These are phyloP conservation scores for Agrilus biguttatus DNA, from an alignment of 2,888 invertebrate species.

Conservation along the genomic window DNA sequence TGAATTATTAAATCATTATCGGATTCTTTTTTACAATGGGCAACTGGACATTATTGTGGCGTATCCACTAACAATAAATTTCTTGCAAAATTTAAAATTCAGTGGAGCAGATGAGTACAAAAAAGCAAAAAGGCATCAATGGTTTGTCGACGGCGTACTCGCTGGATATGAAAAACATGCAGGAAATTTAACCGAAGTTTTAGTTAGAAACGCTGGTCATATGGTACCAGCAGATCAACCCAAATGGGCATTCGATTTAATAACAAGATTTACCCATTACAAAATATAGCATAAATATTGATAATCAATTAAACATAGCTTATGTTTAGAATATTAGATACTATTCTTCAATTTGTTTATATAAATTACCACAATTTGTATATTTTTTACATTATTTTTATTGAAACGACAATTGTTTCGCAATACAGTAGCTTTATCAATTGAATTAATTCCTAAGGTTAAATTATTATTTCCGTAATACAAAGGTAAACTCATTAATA, in stretches of 20 bases:
- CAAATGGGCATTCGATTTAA: conserved; percentile 54
- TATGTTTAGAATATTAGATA: no score
- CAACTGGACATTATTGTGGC: conserved; percentile 81
- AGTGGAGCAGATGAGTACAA: conserved; percentile 47
- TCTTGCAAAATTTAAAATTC: conserved; percentile 54
- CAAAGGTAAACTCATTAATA: no score
- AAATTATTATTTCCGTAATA: no score
- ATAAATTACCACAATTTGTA: no score
- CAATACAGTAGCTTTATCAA: no score
- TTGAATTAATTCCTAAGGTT: no score
- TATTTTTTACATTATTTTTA: no score
- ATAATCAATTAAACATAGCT: no score
- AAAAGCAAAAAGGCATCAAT: conserved; percentile 44
- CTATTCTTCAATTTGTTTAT: no score
- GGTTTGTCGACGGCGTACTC: conserved; percentile 49
- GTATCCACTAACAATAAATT: conserved; percentile 66
- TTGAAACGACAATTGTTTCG: no score
- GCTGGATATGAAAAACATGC: conserved; percentile 60
- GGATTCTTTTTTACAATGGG: conserved; percentile 69
- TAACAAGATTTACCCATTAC: conserved; percentile 41
- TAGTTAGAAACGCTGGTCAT: conserved; percentile 66
- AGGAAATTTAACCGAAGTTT: conserved; percentile 52
- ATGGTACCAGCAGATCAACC: conserved; percentile 72
- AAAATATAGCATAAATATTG: conserved; percentile 1
- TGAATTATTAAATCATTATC: conserved; percentile 46